Base-by-base conservation (phyloP, 2,888 invertebrate genomes). In the Exephanes ischioxanthus region DNA sequence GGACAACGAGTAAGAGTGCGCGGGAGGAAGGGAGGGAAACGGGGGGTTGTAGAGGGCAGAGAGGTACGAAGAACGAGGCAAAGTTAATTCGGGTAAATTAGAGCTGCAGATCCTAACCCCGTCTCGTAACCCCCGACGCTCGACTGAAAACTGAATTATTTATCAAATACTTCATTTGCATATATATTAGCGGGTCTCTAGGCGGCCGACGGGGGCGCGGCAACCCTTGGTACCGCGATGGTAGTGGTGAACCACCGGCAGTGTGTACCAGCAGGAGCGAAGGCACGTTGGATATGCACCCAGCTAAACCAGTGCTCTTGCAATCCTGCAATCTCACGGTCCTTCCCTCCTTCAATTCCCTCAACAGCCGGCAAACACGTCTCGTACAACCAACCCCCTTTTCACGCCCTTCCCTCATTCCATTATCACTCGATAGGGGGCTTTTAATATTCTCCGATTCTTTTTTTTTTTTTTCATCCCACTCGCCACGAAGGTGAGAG, bases 121-220 rank as follows among this genome's bases (percentile, higher is more conserved):
- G 63, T 48, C 51, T 41, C 61, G 70, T 84, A 86, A 72, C 80
- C 78, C 41, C 79, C 70, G 79, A 84, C 85, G 87, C 83, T 88
- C 87, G 81, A 88, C 87, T 85, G 88, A 89, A 89, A 89, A 89
- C 89, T 89, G 89, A 89, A 89, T 89, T 88, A 89, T 89, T 89
- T 89, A 89, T 89, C 88, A 89, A 89, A 89, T 89, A 88, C 86
- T 89, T 87, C 87, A 89, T 89, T 89, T 89, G 89, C 89, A 89
- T 89, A 89, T 88, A 89, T 89, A 89, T 89, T 89, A 89, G 87
- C 84, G 86, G 73, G 84, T 86, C 84, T 84, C 87, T 63, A 73
- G 77, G 67, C 63, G 81, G 58, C 33, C 66, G 61, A 30, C 33
- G 75, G 48, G 61, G 63, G 45, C 30, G 63, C 75, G 75, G 48